These are phyloP conservation scores for Lycodopsis pacificus DNA, from an alignment of 2,797 vertebrate genomes.

Conservation along the genomic window DNA sequence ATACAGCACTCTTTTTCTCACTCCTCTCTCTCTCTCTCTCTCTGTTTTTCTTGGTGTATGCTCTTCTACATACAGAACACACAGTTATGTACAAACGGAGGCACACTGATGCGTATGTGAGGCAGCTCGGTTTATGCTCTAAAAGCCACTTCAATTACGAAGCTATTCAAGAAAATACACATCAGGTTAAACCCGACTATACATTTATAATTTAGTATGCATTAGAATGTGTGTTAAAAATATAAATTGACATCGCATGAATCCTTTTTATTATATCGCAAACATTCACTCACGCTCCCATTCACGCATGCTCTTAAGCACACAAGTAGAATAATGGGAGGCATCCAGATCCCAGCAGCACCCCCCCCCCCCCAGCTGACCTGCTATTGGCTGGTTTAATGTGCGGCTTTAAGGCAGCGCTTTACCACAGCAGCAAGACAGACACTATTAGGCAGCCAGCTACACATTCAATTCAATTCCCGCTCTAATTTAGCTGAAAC, in stretches of 20 bases:
- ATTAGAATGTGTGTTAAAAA: constrained; percentile 8
- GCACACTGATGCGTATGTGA: constrained; percentile 12
- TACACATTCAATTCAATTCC: constrained; percentile 62
- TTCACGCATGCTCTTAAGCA: constrained; percentile 22
- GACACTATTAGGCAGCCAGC: constrained; percentile 56
- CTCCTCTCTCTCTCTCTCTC: constrained; percentile 29
- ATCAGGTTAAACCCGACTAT: background rate
- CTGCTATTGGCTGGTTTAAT: constrained; percentile 65
- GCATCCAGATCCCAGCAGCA: constrained; percentile 27
- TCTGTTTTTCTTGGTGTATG: constrained; percentile 17
- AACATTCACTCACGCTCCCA: constrained; percentile 14
- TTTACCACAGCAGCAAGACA: constrained; percentile 60
- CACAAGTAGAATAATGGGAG: constrained; percentile 19
- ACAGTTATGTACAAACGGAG: background rate
- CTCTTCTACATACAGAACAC: constrained; percentile 16
- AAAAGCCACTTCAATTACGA: constrained; percentile 6
- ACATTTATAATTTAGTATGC: constrained; percentile 6
- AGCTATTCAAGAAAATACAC: background rate
- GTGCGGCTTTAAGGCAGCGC: constrained; percentile 60
- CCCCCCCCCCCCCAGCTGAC: constrained; percentile 9
- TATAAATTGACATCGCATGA: background rate
- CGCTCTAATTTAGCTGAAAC: constrained; percentile 61
- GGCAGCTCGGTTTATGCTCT: background rate
- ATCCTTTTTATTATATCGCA: constrained; percentile 6
- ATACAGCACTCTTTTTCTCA: constrained; percentile 55